A percentile compares a stretch with the other conserved stretches of the same genome.
Conservation (phyloP, 2,113 vertebrate species). For the Spea bombifrons region DNA sequence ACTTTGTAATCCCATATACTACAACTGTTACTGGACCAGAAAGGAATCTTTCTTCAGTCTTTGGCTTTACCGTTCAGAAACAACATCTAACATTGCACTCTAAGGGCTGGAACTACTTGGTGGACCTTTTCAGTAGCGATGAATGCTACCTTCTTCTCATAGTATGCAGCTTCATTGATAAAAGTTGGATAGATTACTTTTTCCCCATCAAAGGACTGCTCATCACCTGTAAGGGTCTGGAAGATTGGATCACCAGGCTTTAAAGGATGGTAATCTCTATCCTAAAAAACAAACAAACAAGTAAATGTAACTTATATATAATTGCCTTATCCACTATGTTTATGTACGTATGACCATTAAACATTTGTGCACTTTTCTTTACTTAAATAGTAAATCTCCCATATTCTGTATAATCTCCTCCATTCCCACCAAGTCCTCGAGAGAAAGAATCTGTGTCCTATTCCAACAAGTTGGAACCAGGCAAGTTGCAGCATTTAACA, state of each 20-base stretch:
- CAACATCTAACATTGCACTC: constrained; percentile 5
- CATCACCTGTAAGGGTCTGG: constrained; percentile 51
- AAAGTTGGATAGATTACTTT: constrained; percentile 45
- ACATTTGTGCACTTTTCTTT: too few relatives aligned
- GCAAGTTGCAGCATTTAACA: too few relatives aligned
- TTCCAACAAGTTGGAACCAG: too few relatives aligned
- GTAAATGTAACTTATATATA: too few relatives aligned
- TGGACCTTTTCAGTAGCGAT: constrained; percentile 34
- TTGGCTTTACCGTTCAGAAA: background rate
- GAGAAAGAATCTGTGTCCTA: too few relatives aligned
- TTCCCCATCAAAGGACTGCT: constrained; percentile 45
- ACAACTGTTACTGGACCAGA: too few relatives aligned
- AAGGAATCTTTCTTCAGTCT: too few relatives aligned
- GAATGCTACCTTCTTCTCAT: constrained; percentile 55
- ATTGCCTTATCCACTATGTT: background rate
- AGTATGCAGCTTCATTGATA: constrained; percentile 59
- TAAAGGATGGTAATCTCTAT: constrained; percentile 52
- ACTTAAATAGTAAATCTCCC: too few relatives aligned
- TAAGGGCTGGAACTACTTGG: constrained; percentile 33
- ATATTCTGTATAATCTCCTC: too few relatives aligned
- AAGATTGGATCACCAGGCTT: constrained; percentile 52
- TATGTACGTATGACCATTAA: too few relatives aligned
- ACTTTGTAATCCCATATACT: too few relatives aligned
- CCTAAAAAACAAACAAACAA: constrained; percentile 20
- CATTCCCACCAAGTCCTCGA: too few relatives aligned